Conservation (phyloP, 2,888 invertebrate genomes). For the Ochropleura leucogaster region DNA sequence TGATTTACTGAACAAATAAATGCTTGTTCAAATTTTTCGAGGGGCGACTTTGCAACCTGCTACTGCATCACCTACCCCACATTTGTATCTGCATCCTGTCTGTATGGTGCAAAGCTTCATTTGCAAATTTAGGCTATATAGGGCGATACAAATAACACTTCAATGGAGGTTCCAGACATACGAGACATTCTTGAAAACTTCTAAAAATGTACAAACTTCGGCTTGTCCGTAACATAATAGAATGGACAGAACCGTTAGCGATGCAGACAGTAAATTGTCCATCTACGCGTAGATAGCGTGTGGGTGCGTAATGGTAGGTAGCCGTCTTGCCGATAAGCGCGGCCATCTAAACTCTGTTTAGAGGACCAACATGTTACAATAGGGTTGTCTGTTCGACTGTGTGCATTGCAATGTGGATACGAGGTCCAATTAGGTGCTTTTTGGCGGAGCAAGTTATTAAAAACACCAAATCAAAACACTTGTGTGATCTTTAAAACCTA, state of each 20-base stretch:
- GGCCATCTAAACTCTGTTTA: conserved; percentile 46
- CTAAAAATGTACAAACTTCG: neutral
- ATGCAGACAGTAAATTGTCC: conserved; percentile 56
- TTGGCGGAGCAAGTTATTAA: neutral
- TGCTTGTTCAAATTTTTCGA: too few relatives aligned
- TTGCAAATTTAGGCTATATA: too few relatives aligned
- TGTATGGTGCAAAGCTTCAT: too few relatives aligned
- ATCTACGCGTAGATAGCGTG: conserved; percentile 53
- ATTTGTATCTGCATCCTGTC: too few relatives aligned
- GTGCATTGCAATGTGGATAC: neutral
- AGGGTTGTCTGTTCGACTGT: conserved; percentile 35
- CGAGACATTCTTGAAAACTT: too few relatives aligned
- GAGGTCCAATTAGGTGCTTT: neutral
- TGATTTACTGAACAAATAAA: too few relatives aligned
- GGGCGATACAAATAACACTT: neutral
- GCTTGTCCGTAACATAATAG: conserved; percentile 31
- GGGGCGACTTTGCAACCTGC: too few relatives aligned
- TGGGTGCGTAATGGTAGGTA: conserved; percentile 62
- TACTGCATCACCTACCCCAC: too few relatives aligned
- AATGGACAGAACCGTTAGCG: conserved; percentile 47
- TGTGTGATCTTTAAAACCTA: neutral
- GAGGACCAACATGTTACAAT: conserved; percentile 14
- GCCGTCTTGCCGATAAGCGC: conserved; percentile 53
- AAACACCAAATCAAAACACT: neutral
- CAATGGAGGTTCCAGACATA: neutral